These are phyloP conservation scores for Antechinus flavipes DNA, from an alignment of 2,113 vertebrate species.

Conservation along the genomic window DNA sequence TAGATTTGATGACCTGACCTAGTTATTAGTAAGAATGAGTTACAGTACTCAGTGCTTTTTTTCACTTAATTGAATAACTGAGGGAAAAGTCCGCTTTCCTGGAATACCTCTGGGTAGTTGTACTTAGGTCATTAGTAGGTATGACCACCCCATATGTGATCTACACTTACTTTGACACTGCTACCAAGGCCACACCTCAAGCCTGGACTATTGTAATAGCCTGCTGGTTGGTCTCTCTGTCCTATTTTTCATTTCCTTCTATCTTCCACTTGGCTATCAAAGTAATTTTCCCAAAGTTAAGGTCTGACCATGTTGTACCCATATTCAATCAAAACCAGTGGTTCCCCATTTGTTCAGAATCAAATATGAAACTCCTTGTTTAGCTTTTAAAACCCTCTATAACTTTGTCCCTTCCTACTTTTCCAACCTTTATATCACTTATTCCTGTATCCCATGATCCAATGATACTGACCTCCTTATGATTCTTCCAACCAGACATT, in stretches of 20 bases:
- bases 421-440: not conserved
- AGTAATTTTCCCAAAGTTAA: not conserved
- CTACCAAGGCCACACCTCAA: not conserved
- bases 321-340: not conserved
- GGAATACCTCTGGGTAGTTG: not conserved
- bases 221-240: not conserved
- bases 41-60: not conserved
- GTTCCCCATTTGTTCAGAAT: not conserved
- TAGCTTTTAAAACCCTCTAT: not conserved
- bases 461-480: not conserved
- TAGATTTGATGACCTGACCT: not conserved
- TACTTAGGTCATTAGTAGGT: not conserved
- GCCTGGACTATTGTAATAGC: not conserved
- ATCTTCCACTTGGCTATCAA: not conserved
- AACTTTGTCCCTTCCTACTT: not conserved
- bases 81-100: not conserved
- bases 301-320: not conserved
- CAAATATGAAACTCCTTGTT: not conserved
- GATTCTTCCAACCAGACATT: not conserved
- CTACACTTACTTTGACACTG: not conserved
- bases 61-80: not conserved
- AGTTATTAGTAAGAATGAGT: not conserved
- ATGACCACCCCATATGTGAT: not conserved
- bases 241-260: not conserved
- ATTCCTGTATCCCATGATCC: not conserved